Evolutionary conservation across 2,888 invertebrate species (phyloP).

Genomic region (Hyposoter dolosus): DNA sequence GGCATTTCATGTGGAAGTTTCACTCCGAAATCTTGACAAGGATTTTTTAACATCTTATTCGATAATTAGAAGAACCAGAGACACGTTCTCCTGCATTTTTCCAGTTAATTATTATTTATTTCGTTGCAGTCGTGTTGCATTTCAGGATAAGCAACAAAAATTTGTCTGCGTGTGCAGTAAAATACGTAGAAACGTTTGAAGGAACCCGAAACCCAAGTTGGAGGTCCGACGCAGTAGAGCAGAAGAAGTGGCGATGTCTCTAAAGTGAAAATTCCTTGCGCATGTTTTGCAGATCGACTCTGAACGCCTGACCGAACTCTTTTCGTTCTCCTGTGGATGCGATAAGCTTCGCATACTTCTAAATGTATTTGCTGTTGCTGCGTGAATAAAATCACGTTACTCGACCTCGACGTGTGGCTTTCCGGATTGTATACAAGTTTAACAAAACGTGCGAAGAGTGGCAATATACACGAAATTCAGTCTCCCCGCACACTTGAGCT

Average conservation of each 20-base stretch:
- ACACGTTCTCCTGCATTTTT: background rate
- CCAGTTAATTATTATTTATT: too few species aligned
- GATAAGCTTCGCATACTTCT: constrained; percentile 19
- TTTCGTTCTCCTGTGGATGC: constrained; percentile 54
- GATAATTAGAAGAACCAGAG: background rate
- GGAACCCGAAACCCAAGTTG: constrained; percentile 52
- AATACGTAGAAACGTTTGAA: constrained; percentile 59
- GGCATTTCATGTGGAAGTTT: background rate
- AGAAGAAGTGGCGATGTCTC: constrained; percentile 25
- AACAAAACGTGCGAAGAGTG: background rate
- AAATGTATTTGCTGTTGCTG: constrained; percentile 22
- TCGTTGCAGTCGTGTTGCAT: too few species aligned
- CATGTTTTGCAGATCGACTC: constrained; percentile 53
- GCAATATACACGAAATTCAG: background rate
- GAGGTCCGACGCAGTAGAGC: constrained; percentile 52
- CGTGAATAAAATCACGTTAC: constrained; percentile 22
- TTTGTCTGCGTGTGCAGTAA: background rate
- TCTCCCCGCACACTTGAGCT: background rate
- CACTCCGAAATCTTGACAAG: background rate
- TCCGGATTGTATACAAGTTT: background rate
- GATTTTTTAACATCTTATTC: background rate
- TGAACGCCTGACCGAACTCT: constrained; percentile 67
- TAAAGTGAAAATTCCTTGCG: constrained; percentile 51
- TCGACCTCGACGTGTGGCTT: constrained; percentile 4
- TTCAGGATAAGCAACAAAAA: too few species aligned